Evolutionary conservation across 2,888 invertebrate genomes (phyloP), one percentile per base, ranked within the genome.

Genomic region (Chrysina gloriosa): DNA sequence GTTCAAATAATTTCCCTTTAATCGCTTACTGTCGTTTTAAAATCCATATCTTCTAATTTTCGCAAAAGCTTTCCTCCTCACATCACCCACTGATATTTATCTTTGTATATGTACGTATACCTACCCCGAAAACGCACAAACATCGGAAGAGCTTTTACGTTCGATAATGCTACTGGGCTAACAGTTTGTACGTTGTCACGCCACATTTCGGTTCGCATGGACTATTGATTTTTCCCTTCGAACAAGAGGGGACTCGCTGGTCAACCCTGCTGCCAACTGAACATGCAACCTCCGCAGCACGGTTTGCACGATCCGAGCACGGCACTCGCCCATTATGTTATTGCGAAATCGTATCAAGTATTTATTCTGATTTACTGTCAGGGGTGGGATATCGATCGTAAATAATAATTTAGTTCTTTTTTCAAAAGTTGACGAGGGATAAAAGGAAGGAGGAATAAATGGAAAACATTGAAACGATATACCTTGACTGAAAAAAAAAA

Each of bases 191-290:
- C 21, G 27, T 29, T 50, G 50, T 50, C 29, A 50, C 50, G 14
- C 16, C 16, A 50, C 50, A 16, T 50, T 50, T 50, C 16, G 27
- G 11, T 29, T 50, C 50, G 9, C 29, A 27, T 29, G 16, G 27
- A 27, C 29, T 50, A 50, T 50, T 50, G 50, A 50, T 50, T 50
- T 50, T 50, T 50, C 29, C 50, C 50, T 14, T 2, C 11, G 50
- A 29, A 50, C 27, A 19, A 50, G 29, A 14, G 27, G 48, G 50
- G 50, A 29, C 25, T n/a, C 3, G n/a, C 11, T 14, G 25, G 50
- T 50, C 50, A 50, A 27, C 29, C 11, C 7, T 29, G 11, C 11
- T 34, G 50, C 29, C 14, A 29, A 29, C 7, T 27, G 50, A 50
- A 50, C 50, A 50, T 16, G 50, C 29, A 50, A 50, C 27, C 14